These are phyloP conservation scores for Champsocephalus esox DNA, from an alignment of 2,797 vertebrate genomes.

Conservation along the genomic window DNA sequence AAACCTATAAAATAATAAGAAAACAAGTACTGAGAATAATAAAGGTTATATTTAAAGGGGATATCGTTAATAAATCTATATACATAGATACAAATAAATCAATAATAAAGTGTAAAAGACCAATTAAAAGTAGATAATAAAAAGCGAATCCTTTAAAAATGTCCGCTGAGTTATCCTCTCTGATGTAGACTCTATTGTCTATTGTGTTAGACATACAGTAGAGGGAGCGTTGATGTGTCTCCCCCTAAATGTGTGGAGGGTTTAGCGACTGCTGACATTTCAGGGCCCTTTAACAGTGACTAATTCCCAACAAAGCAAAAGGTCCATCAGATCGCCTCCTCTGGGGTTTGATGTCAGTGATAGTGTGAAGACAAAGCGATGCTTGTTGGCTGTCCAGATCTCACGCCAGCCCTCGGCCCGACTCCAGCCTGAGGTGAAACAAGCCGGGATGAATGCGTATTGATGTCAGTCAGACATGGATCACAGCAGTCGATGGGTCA, in stretches of 20 bases:
- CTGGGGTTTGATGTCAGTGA: slow-evolving; percentile 77
- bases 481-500: slow-evolving; percentile 76
- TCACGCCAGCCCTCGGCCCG: slow-evolving; percentile 51
- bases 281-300: slow-evolving; percentile 58
- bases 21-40: too few species aligned
- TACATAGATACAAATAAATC: too few species aligned
- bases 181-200: not conserved
- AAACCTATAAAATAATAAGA: too few species aligned
- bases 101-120: too few species aligned
- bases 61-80: too few species aligned
- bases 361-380: slow-evolving; percentile 71
- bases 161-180: too few species aligned
- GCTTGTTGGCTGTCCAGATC: slow-evolving; percentile 68
- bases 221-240: slow-evolving; percentile 14
- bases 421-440: slow-evolving; percentile 68
- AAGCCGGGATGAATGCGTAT: slow-evolving; percentile 75
- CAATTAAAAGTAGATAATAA: too few species aligned
- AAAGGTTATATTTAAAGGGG: too few species aligned
- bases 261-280: slow-evolving; percentile 58
- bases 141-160: too few species aligned
- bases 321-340: slow-evolving; percentile 47
- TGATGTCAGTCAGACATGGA: slow-evolving; percentile 79
- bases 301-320: slow-evolving; percentile 61
- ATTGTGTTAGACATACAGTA: slow-evolving; percentile 19
- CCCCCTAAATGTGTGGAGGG: slow-evolving; percentile 31